These are phyloP conservation scores for Otis tarda DNA, from an alignment of 2,113 vertebrate species.

Conservation along the genomic window DNA sequence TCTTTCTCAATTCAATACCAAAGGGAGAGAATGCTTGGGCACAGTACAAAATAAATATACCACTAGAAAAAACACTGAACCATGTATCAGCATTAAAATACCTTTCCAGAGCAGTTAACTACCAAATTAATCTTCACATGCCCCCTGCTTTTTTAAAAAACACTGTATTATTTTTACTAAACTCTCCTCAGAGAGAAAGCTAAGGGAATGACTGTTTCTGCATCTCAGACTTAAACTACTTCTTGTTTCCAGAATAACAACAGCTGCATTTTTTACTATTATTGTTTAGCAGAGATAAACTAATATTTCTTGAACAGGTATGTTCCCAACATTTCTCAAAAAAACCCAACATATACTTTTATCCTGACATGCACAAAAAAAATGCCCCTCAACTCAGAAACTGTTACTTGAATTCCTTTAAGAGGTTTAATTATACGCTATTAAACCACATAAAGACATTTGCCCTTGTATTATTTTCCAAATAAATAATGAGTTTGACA, in stretches of 20 bases:
- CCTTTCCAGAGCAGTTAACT: neutral
- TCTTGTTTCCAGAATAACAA: neutral
- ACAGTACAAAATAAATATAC: neutral
- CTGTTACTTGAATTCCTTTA: neutral
- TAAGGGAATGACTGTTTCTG: neutral
- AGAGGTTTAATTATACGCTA: neutral
- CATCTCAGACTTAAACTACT: neutral
- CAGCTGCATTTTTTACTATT: neutral
- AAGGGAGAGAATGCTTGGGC: neutral
- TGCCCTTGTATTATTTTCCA: neutral
- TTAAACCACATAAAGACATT: neutral
- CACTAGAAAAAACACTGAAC: neutral
- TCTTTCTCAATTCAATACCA: neutral
- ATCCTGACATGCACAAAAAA: rapidly evolving
- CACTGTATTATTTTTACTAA: neutral
- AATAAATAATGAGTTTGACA: neutral
- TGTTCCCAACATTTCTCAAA: neutral
- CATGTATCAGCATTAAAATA: neutral
- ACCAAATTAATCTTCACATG: neutral
- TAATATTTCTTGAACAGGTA: neutral
- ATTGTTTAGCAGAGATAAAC: neutral
- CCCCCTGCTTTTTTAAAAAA: neutral
- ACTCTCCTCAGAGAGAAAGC: neutral
- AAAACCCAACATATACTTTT: neutral
- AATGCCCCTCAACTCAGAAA: neutral